Evolutionary conservation across 2,113 vertebrate species (phyloP).

Genomic region (Brachirus orientalis): DNA sequence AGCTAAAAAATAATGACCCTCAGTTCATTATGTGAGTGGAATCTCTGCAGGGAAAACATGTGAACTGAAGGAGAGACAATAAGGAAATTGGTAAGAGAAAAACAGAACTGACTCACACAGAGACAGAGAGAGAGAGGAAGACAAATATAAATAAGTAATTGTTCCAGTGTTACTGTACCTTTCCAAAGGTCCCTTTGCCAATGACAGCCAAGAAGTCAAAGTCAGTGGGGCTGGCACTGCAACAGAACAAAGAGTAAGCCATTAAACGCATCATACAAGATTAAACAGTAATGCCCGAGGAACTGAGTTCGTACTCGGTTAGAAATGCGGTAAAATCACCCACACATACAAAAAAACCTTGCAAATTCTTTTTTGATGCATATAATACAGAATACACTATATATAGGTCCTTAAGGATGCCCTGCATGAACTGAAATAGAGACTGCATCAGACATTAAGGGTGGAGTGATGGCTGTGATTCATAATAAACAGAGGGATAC

Average conservation of each 20-base stretch:
- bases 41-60: not conserved
- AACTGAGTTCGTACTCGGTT: too few relatives aligned
- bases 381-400: too few relatives aligned
- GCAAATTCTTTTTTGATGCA: too few relatives aligned
- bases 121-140: not conserved
- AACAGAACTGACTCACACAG: not conserved
- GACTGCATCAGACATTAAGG: too few relatives aligned
- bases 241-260: slow-evolving; percentile 27
- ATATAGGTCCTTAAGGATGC: too few relatives aligned
- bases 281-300: slow-evolving; percentile 1
- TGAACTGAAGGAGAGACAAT: slow-evolving; percentile 5
- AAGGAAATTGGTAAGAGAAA: slow-evolving; percentile 5
- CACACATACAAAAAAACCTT: too few relatives aligned
- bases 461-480: too few relatives aligned
- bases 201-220: slow-evolving; percentile 84
- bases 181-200: slow-evolving; percentile 84
- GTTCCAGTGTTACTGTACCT: slow-evolving; percentile 72
- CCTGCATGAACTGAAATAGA: too few relatives aligned
- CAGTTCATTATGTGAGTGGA: not conserved
- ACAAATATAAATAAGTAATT: slow-evolving; percentile 19
- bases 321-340: too few relatives aligned
- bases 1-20: too few relatives aligned
- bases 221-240: slow-evolving; percentile 82
- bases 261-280: slow-evolving; percentile 19
- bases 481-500: not conserved